phyloP scores from a whole-genome alignment of 2,888 invertebrate species.

The Adelphocoris suturalis region DNA sequence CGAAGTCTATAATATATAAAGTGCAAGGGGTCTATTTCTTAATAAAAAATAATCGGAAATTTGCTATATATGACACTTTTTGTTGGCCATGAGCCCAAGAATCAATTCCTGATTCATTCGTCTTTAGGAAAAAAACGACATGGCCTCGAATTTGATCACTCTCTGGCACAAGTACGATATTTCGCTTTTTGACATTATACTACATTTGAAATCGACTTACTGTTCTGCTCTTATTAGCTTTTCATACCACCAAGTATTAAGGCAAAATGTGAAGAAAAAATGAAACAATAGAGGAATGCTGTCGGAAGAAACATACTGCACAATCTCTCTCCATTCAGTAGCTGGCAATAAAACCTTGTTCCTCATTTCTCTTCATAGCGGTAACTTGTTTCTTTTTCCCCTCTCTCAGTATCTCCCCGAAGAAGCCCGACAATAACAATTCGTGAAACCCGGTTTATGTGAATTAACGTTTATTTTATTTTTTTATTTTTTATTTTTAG shows the following conservation, averaged over 20 bases:
- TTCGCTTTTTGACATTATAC: no score
- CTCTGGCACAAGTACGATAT: no score
- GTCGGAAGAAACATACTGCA: conserved; percentile 17
- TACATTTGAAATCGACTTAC: no score
- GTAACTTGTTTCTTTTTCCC: conserved; percentile 29
- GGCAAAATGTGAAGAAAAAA: conserved; percentile 1
- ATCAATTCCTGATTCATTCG: no score
- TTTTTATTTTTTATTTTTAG: background rate
- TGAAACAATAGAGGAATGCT: background rate
- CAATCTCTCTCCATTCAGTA: conserved; percentile 36
- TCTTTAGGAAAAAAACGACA: no score
- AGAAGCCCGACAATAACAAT: conserved; percentile 14
- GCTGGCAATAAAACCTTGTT: conserved; percentile 23
- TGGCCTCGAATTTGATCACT: no score
- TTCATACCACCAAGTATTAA: background rate
- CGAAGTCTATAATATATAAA: no score
- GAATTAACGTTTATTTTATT: conserved; percentile 12
- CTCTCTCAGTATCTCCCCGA: background rate
- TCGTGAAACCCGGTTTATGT: conserved; percentile 45
- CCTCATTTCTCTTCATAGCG: conserved; percentile 32
- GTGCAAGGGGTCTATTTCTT: no score
- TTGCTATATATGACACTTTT: no score
- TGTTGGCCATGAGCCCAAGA: no score
- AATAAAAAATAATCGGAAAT: no score
- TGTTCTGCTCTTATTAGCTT: background rate